These are phyloP conservation scores for Eumeta japonica DNA, from an alignment of 1,140 invertebrate genomes.

Conservation along the genomic window DNA sequence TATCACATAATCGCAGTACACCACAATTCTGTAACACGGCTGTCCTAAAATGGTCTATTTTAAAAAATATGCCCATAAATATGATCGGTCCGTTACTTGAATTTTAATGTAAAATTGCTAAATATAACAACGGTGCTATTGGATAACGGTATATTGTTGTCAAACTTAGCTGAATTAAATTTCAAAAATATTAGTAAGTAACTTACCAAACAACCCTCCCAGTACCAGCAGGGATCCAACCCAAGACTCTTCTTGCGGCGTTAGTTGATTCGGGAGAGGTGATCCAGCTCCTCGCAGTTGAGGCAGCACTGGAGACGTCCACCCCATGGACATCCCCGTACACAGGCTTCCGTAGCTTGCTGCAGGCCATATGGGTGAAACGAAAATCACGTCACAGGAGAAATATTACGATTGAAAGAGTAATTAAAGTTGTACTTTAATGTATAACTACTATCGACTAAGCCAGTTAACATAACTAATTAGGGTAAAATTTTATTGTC, in stretches of 20 bases:
- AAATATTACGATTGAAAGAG: no score
- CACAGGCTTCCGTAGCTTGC: slow-evolving; percentile 69
- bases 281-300: slow-evolving; percentile 59
- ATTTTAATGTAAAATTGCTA: no score
- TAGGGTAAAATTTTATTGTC: background rate
- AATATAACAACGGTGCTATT: no score
- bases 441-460: background rate
- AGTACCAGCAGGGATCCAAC: slow-evolving; percentile 79
- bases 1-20: no score
- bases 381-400: no score
- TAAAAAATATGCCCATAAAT: no score
- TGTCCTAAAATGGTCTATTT: no score
- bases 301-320: slow-evolving; percentile 73
- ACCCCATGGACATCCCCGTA: slow-evolving; percentile 69
- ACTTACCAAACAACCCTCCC: slow-evolving; percentile 71
- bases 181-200: slow-evolving; percentile 1
- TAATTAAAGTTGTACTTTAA: background rate
- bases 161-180: background rate
- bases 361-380: slow-evolving; percentile 25
- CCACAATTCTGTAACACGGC: no score
- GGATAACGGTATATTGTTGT: no score
- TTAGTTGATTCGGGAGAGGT: slow-evolving; percentile 53
- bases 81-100: no score
- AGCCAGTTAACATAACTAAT: background rate
- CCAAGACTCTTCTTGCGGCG: slow-evolving; percentile 68